A percentile compares a stretch with the other conserved stretches of the same genome.
Conservation (phyloP, 2,113 vertebrate species). For the Elaphurus davidianus region DNA sequence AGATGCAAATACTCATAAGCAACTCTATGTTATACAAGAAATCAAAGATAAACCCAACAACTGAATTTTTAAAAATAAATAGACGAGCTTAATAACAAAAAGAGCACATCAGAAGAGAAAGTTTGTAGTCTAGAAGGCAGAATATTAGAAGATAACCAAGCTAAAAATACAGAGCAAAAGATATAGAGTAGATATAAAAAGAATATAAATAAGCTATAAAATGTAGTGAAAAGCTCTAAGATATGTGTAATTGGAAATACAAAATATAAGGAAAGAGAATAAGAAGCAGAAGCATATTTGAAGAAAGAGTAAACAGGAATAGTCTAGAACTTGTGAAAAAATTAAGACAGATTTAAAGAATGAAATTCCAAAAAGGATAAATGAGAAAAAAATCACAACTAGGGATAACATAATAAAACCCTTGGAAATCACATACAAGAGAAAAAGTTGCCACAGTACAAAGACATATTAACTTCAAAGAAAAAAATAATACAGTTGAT, state of each 20-base stretch:
- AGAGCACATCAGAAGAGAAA: not conserved
- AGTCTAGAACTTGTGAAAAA: not conserved
- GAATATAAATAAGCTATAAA: not conserved
- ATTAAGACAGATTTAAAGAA: not conserved
- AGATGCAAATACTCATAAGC: not conserved
- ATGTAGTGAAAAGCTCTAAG: not conserved
- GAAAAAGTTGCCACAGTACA: not conserved
- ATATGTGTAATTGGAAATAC: not conserved
- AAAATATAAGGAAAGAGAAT: not conserved
- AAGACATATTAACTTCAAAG: not conserved
- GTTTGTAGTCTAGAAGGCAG: not conserved
- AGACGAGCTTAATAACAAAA: not conserved
- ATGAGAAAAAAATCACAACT: not conserved
- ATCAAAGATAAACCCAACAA: not conserved
- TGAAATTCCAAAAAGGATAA: not conserved
- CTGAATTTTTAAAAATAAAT: not conserved
- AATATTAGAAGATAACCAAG: not conserved
- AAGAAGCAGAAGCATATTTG: not conserved
- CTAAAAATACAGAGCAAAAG: not conserved
- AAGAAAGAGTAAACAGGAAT: not conserved
- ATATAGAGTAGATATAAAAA: not conserved
- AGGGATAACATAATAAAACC: not conserved
- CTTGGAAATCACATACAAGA: not conserved
- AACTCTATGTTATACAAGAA: not conserved
- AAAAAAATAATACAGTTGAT: not conserved